Evolutionary conservation across 1,140 invertebrate genomes (phyloP).

Genomic region (Scaptomyza graminum): DNA sequence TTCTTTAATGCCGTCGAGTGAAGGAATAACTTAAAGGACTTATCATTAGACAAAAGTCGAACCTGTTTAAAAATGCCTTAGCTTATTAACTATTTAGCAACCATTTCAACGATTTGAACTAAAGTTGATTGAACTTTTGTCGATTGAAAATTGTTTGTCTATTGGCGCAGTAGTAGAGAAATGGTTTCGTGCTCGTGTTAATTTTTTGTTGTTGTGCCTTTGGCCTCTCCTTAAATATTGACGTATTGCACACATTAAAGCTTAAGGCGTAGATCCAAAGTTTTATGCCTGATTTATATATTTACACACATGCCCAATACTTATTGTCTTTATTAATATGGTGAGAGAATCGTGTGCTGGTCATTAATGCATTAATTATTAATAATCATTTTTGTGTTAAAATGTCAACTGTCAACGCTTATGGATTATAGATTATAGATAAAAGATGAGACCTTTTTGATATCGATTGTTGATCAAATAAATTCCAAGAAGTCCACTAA

Average conservation of each 20-base stretch:
- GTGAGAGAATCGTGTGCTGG: conserved; percentile 6
- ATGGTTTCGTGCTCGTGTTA: conserved; percentile 29
- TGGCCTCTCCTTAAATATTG: conserved; percentile 59
- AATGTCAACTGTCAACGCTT: conserved; percentile 64
- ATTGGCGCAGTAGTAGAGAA: too few species aligned
- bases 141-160: conserved; percentile 2
- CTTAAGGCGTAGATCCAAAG: conserved; percentile 12
- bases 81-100: conserved; percentile 55
- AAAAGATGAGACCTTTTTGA: conserved; percentile 7
- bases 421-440: conserved; percentile 8
- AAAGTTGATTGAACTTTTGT: conserved; percentile 71
- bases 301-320: conserved; percentile 11
- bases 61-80: background rate
- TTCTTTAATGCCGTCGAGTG: background rate
- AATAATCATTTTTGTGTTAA: conserved; percentile 54
- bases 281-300: conserved; percentile 58
- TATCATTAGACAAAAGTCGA: background rate
- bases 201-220: conserved; percentile 32
- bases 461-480: conserved; percentile 19
- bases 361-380: conserved; percentile 67
- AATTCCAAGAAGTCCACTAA: conserved; percentile 9
- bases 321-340: conserved; percentile 14
- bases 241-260: conserved; percentile 52
- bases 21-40: background rate
- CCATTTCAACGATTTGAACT: conserved; percentile 7